Evolutionary conservation across 2,113 vertebrate genomes (phyloP).

Genomic region (Phasianus colchicus): DNA sequence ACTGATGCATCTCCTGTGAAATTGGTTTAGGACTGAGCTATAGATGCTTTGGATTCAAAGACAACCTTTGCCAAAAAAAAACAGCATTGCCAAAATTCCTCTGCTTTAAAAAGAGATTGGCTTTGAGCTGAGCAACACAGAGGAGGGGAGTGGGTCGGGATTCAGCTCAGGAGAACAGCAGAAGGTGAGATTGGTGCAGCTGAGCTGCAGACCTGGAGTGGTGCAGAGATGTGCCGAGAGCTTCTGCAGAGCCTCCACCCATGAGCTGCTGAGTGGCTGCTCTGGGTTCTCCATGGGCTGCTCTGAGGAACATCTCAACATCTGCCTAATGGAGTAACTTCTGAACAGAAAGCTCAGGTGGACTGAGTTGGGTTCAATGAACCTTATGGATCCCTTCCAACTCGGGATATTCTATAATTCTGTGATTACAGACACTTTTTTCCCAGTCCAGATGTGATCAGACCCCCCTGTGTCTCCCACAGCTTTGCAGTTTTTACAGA

Average conservation of each 20-base stretch:
- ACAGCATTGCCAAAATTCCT: neutral
- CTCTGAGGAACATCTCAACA: neutral
- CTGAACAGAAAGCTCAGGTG: neutral
- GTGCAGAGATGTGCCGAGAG: neutral
- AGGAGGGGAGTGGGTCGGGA: neutral
- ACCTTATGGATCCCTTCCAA: no score
- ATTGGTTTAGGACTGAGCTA: neutral
- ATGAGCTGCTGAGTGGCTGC: neutral
- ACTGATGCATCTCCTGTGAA: neutral
- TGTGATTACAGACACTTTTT: neutral
- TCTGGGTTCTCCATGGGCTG: accelerated
- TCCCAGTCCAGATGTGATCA: no score
- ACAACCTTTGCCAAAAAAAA: neutral
- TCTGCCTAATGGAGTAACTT: neutral
- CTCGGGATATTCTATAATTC: no score
- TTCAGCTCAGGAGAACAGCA: neutral
- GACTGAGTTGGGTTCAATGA: no score
- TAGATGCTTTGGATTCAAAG: neutral
- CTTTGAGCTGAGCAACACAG: neutral
- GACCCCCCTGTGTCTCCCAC: neutral
- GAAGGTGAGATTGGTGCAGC: neutral
- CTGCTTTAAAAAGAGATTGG: neutral
- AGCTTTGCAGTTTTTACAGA: neutral
- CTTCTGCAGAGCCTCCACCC: neutral
- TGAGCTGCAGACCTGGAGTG: neutral